Evolutionary conservation across 2,113 vertebrate species (phyloP), one percentile per base, ranked within the genome.

Genomic region (Rissa tridactyla): DNA sequence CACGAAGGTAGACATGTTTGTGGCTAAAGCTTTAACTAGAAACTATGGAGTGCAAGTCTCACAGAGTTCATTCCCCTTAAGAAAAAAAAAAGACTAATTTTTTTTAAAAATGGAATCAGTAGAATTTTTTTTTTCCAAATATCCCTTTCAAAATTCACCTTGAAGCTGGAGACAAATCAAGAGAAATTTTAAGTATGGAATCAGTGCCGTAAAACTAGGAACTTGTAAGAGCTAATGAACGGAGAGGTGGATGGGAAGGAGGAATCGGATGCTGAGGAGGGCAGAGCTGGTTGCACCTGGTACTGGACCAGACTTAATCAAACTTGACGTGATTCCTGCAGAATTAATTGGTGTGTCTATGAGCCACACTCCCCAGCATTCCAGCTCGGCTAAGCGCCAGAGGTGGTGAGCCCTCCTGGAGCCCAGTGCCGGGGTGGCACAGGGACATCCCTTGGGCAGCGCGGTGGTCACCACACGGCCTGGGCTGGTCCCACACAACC

Each of bases 311-410:
- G 23, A n/a, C 44, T 49, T 42, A 29, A 64, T 9, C 76, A 78
- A 69, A n/a, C 23, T 19, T 23, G 47, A n/a, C 23, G 23, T 5
- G 57, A 27, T 21, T 66, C 29, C 80, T 61, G 55, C 40, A 47
- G 32, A n/a, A 49, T 6, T 36, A n/a, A 14, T 2, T 2, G 4
- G 10, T 15, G 14, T 1, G 2, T 38, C 64, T 29, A 1, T 2
- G 44, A 49, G n/a, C 2, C 3, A 44, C 15, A 6, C 20, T 19
- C 17, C 4, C 49, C 40, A 11, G 52, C 11, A n/a, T 6, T 26
- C 23, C 46, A 57, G 17, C 22, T 47, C 52, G 62, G 68, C 66
- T 15, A 6, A 9, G 36, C 1, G 3, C 6, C 32, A 46, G 62
- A 61, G 73, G 72, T n/a, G 30, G 4, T 21, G 54, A 36, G 10